Conservation (phyloP, 2,113 vertebrate genomes). For the Aplodontia rufa region DNA sequence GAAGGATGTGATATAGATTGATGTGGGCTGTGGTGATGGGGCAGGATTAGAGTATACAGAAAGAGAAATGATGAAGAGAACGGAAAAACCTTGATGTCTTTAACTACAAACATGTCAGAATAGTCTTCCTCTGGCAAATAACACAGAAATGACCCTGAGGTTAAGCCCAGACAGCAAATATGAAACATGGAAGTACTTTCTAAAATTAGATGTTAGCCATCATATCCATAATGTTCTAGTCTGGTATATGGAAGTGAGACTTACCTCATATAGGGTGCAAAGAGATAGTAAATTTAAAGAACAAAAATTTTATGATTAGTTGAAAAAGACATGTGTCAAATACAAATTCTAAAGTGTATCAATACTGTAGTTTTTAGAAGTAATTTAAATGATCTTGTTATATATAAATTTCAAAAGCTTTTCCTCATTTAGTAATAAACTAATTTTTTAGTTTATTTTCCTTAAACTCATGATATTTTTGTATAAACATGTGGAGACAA, state of each 20-base stretch:
- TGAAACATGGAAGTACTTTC: neutral
- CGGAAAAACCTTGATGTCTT: neutral
- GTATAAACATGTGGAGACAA: neutral
- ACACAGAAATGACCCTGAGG: neutral
- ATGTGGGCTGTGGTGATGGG: neutral
- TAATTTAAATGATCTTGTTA: slow-evolving; percentile 36
- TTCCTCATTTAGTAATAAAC: slow-evolving; percentile 48
- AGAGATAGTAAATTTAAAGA: slow-evolving; percentile 28
- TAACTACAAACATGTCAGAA: neutral
- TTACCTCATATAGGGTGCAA: neutral
- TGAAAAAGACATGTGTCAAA: slow-evolving; percentile 49
- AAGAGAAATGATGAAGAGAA: neutral
- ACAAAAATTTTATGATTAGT: slow-evolving; percentile 21
- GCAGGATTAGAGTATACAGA: neutral
- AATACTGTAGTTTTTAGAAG: slow-evolving; percentile 15
- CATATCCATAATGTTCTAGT: neutral
- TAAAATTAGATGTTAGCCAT: slow-evolving; percentile 2
- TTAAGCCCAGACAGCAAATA: neutral
- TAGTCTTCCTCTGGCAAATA: neutral
- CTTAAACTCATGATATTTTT: slow-evolving; percentile 16
- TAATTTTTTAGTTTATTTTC: no score
- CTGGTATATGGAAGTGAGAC: neutral
- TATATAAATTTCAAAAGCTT: slow-evolving; percentile 32
- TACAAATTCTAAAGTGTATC: slow-evolving; percentile 33
- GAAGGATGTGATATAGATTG: neutral